Evolutionary conservation across 2,888 invertebrate species (phyloP).

Genomic region (Frankliniella intonsa): DNA sequence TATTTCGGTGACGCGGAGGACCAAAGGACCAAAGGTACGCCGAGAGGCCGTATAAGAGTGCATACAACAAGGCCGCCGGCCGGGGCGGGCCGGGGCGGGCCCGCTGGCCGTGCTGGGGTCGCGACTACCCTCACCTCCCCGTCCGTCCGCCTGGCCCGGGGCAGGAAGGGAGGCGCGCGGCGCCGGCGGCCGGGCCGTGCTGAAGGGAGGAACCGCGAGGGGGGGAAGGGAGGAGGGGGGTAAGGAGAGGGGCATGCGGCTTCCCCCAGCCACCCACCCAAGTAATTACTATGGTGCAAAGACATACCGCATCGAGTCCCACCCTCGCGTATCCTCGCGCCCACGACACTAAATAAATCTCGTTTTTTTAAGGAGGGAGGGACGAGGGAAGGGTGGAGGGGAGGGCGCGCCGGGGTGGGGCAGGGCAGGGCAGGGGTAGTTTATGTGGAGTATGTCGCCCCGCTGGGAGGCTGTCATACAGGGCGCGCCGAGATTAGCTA

Average conservation of each 20-base stretch:
- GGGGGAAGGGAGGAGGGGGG: background rate
- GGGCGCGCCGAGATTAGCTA: background rate
- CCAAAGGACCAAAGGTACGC: too few relatives aligned
- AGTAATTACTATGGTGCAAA: slow-evolving; percentile 17
- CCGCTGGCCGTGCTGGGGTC: too few relatives aligned
- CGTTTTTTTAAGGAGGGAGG: background rate
- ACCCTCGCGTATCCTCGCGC: background rate
- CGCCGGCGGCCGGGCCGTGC: too few relatives aligned
- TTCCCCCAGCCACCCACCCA: slow-evolving; percentile 12
- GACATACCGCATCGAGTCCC: slow-evolving; percentile 12
- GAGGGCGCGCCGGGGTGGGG: background rate
- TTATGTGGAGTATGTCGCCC: slow-evolving; percentile 11
- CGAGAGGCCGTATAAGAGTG: too few relatives aligned
- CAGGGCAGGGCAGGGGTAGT: background rate
- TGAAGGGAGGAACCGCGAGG: background rate
- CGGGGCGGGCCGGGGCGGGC: too few relatives aligned
- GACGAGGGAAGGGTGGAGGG: too few relatives aligned
- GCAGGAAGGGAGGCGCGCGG: too few relatives aligned
- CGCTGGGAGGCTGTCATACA: background rate
- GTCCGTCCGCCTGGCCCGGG: too few relatives aligned
- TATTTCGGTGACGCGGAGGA: too few relatives aligned
- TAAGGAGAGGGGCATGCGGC: background rate
- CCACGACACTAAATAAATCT: slow-evolving; percentile 23
- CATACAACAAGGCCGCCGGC: too few relatives aligned
- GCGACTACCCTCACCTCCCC: too few relatives aligned